phyloP scores from a whole-genome alignment of 2,113 vertebrate genomes.

The Upupa epops region DNA sequence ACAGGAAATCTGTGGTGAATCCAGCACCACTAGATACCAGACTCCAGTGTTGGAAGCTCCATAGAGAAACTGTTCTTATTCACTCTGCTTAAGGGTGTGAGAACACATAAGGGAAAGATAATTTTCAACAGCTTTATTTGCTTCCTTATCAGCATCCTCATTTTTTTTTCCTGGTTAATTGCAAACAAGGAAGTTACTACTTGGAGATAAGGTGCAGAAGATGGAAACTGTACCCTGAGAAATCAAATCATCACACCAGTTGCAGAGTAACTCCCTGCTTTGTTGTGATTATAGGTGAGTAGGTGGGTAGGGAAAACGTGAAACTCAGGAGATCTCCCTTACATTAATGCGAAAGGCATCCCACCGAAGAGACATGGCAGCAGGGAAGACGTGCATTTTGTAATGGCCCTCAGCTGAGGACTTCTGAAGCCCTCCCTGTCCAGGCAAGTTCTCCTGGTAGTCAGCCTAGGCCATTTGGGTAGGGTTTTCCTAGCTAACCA shows the following conservation, averaged over 20 bases:
- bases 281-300: background rate
- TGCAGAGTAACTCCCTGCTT: background rate
- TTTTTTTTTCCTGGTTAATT: background rate
- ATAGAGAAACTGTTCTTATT: background rate
- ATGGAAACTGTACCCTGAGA: background rate
- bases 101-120: background rate
- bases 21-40: background rate
- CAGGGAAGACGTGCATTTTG: background rate
- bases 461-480: background rate
- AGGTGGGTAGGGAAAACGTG: background rate
- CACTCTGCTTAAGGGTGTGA: background rate
- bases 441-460: background rate
- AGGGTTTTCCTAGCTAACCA: background rate
- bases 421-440: background rate
- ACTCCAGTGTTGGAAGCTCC: background rate
- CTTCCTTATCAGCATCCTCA: background rate
- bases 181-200: background rate
- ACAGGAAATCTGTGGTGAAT: background rate
- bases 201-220: background rate
- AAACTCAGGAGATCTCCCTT: background rate
- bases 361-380: background rate
- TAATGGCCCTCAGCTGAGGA: background rate
- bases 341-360: background rate
- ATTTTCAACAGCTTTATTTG: background rate
- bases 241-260: background rate